phyloP scores from a whole-genome alignment of 2,113 vertebrate species.

The Tachuris rubrigastra region DNA sequence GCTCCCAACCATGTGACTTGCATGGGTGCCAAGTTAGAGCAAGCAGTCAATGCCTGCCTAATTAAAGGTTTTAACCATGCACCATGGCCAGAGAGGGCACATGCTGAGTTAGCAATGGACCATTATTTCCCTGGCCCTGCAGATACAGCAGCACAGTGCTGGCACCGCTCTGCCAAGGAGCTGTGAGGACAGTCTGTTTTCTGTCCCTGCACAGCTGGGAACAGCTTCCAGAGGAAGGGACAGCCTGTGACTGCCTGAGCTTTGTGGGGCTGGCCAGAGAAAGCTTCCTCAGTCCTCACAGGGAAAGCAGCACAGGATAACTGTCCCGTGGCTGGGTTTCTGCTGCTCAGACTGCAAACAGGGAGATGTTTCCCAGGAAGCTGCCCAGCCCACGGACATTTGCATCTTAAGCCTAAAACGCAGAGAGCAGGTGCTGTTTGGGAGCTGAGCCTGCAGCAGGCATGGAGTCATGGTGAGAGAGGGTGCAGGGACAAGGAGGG shows the following conservation, averaged over 20 bases:
- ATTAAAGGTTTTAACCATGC: not conserved
- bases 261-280: accelerated
- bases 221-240: not conserved
- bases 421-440: not conserved
- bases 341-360: not conserved
- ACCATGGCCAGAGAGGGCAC: not conserved
- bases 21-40: not conserved
- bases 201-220: not conserved
- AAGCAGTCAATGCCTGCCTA: not conserved
- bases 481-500: not conserved
- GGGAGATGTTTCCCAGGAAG: not conserved
- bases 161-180: not conserved
- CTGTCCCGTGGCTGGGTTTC: accelerated
- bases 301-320: not conserved
- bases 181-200: not conserved
- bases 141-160: not conserved
- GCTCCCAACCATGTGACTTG: not conserved
- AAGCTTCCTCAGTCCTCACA: not conserved
- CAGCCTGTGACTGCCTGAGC: not conserved
- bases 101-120: not conserved
- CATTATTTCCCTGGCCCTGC: not conserved
- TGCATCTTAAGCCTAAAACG: not conserved
- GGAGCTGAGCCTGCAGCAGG: not conserved
- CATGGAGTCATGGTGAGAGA: too few relatives aligned
- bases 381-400: not conserved